A percentile compares a stretch with the other conserved stretches of the same genome.
These are phyloP conservation scores for Sinocyclocheilus maitianheensis DNA, from an alignment of 2,113 vertebrate genomes.

Conservation along the genomic window DNA sequence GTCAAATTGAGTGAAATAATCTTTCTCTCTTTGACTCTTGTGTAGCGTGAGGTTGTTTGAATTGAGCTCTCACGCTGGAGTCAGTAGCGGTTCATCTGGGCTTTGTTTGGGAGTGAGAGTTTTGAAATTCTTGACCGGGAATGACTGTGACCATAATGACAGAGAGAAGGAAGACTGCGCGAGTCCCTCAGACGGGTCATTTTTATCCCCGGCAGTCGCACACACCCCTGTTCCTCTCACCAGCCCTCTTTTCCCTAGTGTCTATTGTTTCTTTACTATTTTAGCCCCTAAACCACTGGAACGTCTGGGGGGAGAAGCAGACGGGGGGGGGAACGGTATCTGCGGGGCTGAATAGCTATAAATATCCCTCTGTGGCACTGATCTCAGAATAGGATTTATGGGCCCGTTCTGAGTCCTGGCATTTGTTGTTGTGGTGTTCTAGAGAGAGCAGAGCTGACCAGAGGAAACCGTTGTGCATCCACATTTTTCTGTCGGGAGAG, in stretches of 20 bases:
- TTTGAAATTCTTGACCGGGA: conserved; percentile 57
- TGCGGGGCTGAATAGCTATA: conserved; percentile 27
- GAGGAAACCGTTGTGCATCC: conserved; percentile 27
- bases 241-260: conserved; percentile 5
- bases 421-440: conserved; percentile 38
- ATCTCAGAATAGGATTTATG: conserved; percentile 51
- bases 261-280: conserved; percentile 57
- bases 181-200: conserved; percentile 38
- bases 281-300: conserved; percentile 47
- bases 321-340: neutral
- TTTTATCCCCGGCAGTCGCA: conserved; percentile 15
- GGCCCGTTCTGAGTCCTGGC: conserved; percentile 39
- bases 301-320: conserved; percentile 46
- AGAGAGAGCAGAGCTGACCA: conserved; percentile 43
- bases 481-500: conserved; percentile 41
- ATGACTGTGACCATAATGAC: conserved; percentile 58
- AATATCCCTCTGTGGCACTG: conserved; percentile 48
- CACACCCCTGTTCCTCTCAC: conserved; percentile 9
- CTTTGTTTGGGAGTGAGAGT: conserved; percentile 48
- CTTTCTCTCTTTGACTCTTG: conserved; percentile 32
- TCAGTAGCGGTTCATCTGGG: conserved; percentile 13
- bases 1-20: conserved; percentile 51
- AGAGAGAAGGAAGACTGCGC: conserved; percentile 33
- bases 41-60: conserved; percentile 47
- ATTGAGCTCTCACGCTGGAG: conserved; percentile 34